Conservation (phyloP, 2,113 vertebrate genomes). For the Cranoglanis bouderius region DNA sequence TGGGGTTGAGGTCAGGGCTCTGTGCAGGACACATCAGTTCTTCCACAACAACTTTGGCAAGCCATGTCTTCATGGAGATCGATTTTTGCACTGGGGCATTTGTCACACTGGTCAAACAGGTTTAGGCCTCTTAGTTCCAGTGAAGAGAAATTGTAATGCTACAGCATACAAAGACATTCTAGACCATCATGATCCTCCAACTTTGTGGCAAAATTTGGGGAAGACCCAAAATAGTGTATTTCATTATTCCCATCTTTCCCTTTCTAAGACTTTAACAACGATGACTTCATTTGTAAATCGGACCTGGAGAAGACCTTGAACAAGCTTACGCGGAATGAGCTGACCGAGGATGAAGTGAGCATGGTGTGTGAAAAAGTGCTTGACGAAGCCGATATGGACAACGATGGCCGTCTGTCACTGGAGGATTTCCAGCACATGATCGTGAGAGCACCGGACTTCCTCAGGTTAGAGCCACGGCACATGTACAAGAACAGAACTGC, state of each 20-base stretch:
- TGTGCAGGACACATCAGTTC: background rate
- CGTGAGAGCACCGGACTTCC: constrained; percentile 89
- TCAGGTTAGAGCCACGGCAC: constrained; percentile 77
- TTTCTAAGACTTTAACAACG: constrained; percentile 88
- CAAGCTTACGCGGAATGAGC: constrained; percentile 87
- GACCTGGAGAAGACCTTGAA: constrained; percentile 92
- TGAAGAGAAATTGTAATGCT: background rate
- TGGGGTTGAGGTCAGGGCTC: background rate
- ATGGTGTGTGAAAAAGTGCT: constrained; percentile 96
- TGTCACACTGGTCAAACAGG: background rate
- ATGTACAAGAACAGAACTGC: background rate
- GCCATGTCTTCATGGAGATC: background rate
- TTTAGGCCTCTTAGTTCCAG: background rate
- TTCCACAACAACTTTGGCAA: background rate
- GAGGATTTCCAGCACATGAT: constrained; percentile 98
- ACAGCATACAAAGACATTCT: background rate
- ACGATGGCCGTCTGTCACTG: constrained; percentile 88
- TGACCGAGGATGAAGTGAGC: constrained; percentile 85
- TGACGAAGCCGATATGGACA: constrained; percentile 88
- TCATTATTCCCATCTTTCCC: background rate
- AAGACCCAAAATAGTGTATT: background rate
- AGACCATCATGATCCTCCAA: background rate
- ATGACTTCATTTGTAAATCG: constrained; percentile 89
- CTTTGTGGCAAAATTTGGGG: background rate
- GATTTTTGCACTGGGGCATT: background rate